phyloP scores from a whole-genome alignment of 2,797 vertebrate genomes.

The Geotrypetes seraphini region DNA sequence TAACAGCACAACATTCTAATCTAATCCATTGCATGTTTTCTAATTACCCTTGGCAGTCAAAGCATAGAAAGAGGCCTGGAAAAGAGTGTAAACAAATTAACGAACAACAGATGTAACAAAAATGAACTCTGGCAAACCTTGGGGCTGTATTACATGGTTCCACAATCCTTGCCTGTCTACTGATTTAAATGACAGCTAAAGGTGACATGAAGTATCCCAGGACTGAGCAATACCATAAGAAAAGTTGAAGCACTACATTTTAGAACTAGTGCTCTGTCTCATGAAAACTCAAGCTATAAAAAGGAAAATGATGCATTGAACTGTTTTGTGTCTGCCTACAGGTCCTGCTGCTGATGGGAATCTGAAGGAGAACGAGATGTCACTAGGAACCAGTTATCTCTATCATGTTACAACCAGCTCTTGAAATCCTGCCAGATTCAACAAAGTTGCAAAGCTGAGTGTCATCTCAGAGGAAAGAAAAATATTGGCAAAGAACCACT shows the following conservation, averaged over 20 bases:
- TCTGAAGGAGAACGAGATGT: background rate
- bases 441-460: too few species aligned
- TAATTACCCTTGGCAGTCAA: background rate
- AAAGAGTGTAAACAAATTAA: conserved; percentile 6
- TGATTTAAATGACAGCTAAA: background rate
- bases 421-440: conserved; percentile 1
- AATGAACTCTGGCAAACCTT: background rate
- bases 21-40: background rate
- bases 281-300: background rate
- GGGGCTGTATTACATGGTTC: background rate
- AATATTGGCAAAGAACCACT: background rate
- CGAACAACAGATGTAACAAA: conserved; percentile 9
- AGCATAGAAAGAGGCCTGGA: background rate
- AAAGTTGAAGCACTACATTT: background rate
- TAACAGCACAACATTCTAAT: background rate
- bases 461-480: too few species aligned
- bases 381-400: background rate
- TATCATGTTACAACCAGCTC: background rate
- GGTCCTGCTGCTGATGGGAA: background rate
- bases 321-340: background rate
- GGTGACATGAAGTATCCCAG: background rate
- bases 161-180: background rate
- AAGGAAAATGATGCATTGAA: background rate
- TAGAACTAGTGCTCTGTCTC: background rate
- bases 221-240: background rate